Base-by-base conservation (phyloP, 2,113 vertebrate genomes). In the Pyrgilauda ruficollis region DNA sequence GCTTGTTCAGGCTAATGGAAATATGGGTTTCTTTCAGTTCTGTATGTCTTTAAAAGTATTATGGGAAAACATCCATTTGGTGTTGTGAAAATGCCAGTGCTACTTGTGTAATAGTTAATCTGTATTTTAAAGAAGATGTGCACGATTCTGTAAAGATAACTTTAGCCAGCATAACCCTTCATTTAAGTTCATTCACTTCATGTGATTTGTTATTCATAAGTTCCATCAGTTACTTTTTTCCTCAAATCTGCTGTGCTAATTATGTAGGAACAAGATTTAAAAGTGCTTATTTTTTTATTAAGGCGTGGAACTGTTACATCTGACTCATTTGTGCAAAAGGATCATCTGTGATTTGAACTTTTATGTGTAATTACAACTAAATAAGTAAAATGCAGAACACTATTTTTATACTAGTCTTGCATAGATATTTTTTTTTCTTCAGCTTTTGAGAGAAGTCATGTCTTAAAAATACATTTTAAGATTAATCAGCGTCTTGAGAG, bases 1-100 rank as follows among this genome's bases (percentile, higher is more conserved):
- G 68, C 59, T 93, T 91, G 81, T 91, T 95, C 74, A 87, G 41
- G 35, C 69, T 94, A 76, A 69, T 92, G 67, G 87, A 85, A 94
- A 88, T 49, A 41, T 7, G 58, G 15, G 19, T 33, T 93, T 78
- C 55, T 44, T 75, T 94, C 63, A 66, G 41, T 83, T 92, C 56
- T 75, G 30, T 72, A 6, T 73, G 21, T 87, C 31, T 50, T 94
- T 67, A 49, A 35, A 90, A 72, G 37, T 87, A 23, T 61, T 44
- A 44, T 6, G 21, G 92, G 18, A 75, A 69, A 78, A 41, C 35
- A 89, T 41, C 0, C 0, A 16, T 87, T 86, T 87, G 61, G 47
- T 90, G 50, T 3, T 77, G 11, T 58, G 23, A 76, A 80, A 88
- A 86, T 68, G 58, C 35, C 30, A 59, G 0, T 70, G 11, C 28